phyloP scores from a whole-genome alignment of 2,888 invertebrate species.

The Lasioglossum lativentre region DNA sequence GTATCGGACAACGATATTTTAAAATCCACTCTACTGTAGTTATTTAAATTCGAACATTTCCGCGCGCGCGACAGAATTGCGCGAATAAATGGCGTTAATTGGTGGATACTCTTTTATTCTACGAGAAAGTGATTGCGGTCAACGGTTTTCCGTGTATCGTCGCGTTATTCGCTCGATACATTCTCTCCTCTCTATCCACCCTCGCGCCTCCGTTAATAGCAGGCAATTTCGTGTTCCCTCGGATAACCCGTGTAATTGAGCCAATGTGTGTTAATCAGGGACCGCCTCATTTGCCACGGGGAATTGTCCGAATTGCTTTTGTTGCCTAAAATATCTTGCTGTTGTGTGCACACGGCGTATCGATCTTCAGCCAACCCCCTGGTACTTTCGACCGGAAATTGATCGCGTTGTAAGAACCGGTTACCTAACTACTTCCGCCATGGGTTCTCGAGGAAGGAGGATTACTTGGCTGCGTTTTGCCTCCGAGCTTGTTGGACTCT shows the following conservation, averaged over 20 bases:
- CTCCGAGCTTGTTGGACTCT: neutral
- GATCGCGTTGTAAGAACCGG: neutral
- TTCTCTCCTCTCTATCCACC: constrained; percentile 68
- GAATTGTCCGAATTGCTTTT: constrained; percentile 76
- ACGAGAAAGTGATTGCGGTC: constrained; percentile 39
- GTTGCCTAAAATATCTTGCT: constrained; percentile 71
- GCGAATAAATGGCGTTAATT: constrained; percentile 25
- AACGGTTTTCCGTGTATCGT: constrained; percentile 65
- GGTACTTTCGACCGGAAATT: neutral
- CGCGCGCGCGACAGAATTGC: neutral
- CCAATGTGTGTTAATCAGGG: constrained; percentile 77
- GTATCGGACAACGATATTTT: neutral
- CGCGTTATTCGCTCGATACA: constrained; percentile 70
- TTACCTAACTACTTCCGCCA: neutral
- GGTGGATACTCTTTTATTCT: constrained; percentile 38
- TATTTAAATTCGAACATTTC: neutral
- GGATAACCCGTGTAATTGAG: constrained; percentile 76
- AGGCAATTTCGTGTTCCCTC: constrained; percentile 76
- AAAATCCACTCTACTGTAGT: neutral
- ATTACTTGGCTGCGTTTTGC: neutral
- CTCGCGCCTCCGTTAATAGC: constrained; percentile 75
- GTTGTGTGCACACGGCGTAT: constrained; percentile 28
- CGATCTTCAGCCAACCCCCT: constrained; percentile 25
- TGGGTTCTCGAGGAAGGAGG: neutral
- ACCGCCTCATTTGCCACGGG: constrained; percentile 75